These are phyloP conservation scores for Nomada flava DNA, from an alignment of 2,888 invertebrate species.

Conservation along the genomic window DNA sequence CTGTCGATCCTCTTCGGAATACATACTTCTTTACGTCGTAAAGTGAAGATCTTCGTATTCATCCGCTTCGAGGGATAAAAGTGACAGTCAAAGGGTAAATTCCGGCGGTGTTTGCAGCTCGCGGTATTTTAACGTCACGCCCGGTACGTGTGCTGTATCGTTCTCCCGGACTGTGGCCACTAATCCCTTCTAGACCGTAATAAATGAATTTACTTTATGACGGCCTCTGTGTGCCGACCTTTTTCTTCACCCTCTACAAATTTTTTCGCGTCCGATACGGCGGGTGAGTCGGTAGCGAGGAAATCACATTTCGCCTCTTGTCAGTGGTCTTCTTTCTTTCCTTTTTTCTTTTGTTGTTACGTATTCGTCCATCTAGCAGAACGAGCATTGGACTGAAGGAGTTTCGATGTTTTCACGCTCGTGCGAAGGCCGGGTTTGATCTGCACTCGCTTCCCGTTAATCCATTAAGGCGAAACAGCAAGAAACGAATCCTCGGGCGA, in stretches of 20 bases:
- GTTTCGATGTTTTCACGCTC: not conserved
- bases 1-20: constrained; percentile 18
- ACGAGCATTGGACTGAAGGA: not conserved
- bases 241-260: no score
- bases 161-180: not conserved
- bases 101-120: not conserved
- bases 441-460: not conserved
- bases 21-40: constrained; percentile 21
- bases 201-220: constrained; percentile 27
- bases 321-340: not conserved
- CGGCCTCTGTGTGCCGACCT: not conserved
- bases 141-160: not conserved
- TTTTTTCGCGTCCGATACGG: not conserved
- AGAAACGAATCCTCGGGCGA: not conserved
- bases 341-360: not conserved
- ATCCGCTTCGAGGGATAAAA: constrained; percentile 29
- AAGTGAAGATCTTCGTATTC: constrained; percentile 39
- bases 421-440: no score
- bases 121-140: constrained; percentile 24
- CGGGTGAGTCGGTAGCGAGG: not conserved
- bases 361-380: not conserved
- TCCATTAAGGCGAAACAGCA: not conserved
- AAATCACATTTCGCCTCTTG: not conserved
- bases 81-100: not conserved
- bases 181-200: constrained; percentile 19